A percentile compares a stretch with the other conserved stretches of the same genome.
Evolutionary conservation across 2,113 vertebrate genomes (phyloP).

Genomic region (Eonycteris spelaea): DNA sequence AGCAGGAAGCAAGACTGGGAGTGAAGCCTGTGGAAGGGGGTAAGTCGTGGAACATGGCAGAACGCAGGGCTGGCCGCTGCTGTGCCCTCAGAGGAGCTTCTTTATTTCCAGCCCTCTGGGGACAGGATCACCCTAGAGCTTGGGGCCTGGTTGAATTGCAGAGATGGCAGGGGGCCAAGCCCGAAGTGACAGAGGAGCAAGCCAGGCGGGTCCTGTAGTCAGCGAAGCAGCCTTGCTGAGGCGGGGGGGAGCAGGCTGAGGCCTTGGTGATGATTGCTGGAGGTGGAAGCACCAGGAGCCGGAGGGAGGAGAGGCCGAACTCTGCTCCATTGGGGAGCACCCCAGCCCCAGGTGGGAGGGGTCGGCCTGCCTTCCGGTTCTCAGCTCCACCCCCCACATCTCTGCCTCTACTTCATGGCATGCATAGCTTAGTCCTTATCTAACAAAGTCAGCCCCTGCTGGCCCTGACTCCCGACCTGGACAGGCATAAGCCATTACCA

Average conservation of each 20-base stretch:
- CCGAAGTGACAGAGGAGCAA: background rate
- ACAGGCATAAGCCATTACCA: background rate
- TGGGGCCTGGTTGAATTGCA: background rate
- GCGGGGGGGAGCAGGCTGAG: background rate
- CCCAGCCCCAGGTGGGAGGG: background rate
- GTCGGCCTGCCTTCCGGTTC: background rate
- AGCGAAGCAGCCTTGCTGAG: background rate
- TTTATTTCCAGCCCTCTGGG: background rate
- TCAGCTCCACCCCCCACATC: background rate
- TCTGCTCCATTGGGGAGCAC: too few species aligned
- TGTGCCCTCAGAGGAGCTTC: background rate
- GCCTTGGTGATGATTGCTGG: background rate
- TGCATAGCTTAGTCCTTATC: background rate
- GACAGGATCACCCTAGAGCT: background rate
- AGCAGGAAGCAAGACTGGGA: background rate
- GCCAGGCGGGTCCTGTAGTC: background rate
- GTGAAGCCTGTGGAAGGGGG: background rate
- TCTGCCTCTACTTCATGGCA: background rate
- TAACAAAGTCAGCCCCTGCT: background rate
- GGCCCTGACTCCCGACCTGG: background rate
- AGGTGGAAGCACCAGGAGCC: background rate
- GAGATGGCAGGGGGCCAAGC: background rate
- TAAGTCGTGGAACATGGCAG: background rate
- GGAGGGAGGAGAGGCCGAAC: background rate
- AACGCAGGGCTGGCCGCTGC: background rate